A percentile compares a stretch with the other conserved stretches of the same genome.
phyloP scores from a whole-genome alignment of 2,113 vertebrate genomes.

The Cryptoleucopteryx plumbea region DNA sequence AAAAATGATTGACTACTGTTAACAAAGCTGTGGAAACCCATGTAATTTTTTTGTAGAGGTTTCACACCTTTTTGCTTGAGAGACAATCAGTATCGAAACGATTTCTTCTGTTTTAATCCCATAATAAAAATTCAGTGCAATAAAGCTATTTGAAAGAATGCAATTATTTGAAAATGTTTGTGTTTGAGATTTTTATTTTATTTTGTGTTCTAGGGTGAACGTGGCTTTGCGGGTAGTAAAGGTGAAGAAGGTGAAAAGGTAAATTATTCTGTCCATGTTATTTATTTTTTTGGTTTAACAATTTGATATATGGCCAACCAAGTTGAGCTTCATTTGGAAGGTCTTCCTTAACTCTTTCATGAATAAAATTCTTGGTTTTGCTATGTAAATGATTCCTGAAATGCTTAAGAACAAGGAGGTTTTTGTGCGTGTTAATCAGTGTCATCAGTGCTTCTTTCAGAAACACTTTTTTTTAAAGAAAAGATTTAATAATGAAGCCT shows the following conservation, averaged over 20 bases:
- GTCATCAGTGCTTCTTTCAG: neutral
- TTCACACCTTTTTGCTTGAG: neutral
- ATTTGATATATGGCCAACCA: neutral
- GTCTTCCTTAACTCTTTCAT: neutral
- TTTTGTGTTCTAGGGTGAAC: constrained; percentile 67
- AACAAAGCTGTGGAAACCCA: neutral
- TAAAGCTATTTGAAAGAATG: neutral
- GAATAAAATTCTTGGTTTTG: neutral
- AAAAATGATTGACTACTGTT: neutral
- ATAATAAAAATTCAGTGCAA: neutral
- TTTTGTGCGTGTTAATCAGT: neutral
- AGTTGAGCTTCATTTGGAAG: neutral
- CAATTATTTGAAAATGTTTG: neutral
- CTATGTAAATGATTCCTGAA: neutral
- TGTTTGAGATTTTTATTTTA: neutral
- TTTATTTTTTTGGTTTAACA: neutral
- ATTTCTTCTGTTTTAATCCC: neutral
- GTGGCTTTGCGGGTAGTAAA: constrained; percentile 67
- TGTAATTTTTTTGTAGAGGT: neutral
- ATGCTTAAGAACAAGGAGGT: neutral
- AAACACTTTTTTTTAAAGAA: neutral
- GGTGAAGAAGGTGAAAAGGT: constrained; percentile 75
- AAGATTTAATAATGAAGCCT: neutral
- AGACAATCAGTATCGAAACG: neutral
- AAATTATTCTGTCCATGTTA: neutral